Evolutionary conservation across 1,140 invertebrate genomes (phyloP).

Genomic region (Sinella curviseta): DNA sequence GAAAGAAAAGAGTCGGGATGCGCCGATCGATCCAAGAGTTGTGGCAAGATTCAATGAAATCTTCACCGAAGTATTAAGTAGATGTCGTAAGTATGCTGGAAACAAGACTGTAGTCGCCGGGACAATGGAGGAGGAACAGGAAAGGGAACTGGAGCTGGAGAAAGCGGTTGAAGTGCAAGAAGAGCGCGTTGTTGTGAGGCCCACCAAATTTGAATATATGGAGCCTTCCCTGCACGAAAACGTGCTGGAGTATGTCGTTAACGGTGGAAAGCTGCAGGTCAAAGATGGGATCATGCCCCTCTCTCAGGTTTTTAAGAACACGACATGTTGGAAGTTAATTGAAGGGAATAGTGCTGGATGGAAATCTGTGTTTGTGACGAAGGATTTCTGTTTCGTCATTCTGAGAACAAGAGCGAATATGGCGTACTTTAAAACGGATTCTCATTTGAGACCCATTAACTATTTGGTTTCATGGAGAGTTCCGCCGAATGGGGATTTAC

Average conservation of each 20-base stretch:
- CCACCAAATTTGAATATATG: neutral
- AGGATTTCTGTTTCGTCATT: neutral
- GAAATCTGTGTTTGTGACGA: slow-evolving; percentile 10
- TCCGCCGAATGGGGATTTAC: too few species aligned
- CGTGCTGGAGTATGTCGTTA: slow-evolving; percentile 6
- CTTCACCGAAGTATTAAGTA: neutral
- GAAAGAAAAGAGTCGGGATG: too few species aligned
- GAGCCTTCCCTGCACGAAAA: neutral
- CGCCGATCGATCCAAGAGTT: neutral
- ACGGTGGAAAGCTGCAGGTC: neutral
- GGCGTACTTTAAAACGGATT: neutral
- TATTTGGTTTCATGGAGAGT: slow-evolving; percentile 1
- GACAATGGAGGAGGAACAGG: slow-evolving; percentile 44
- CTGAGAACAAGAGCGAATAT: neutral
- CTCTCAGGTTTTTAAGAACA: neutral
- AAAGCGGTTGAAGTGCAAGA: slow-evolving; percentile 25
- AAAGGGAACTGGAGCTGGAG: slow-evolving; percentile 42
- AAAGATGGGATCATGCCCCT: neutral
- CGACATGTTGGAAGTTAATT: neutral
- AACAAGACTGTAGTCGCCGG: slow-evolving; percentile 30
- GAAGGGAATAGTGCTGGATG: neutral
- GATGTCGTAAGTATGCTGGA: neutral
- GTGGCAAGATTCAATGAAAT: neutral
- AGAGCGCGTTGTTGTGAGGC: neutral
- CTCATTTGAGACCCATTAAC: neutral